These are phyloP conservation scores for Eudyptes chrysolophus DNA, from an alignment of 2,113 vertebrate genomes.

Conservation along the genomic window DNA sequence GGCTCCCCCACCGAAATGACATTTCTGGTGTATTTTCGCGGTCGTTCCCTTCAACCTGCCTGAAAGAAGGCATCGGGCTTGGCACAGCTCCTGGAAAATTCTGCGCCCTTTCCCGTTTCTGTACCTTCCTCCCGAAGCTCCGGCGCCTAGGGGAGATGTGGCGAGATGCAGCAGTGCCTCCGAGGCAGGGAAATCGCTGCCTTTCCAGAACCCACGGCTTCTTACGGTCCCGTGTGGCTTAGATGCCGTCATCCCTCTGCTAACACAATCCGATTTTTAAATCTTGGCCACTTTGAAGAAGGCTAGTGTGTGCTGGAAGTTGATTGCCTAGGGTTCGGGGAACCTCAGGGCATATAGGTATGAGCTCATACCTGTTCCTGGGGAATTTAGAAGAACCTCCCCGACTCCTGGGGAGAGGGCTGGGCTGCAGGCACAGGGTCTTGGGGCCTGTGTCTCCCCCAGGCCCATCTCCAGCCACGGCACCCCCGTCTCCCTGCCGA, in stretches of 20 bases:
- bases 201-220: not conserved
- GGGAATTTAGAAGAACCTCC: accelerated
- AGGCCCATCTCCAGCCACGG: accelerated
- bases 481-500: no score
- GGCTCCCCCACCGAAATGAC: not conserved
- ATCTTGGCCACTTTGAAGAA: accelerated
- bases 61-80: not conserved
- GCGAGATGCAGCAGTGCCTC: not conserved
- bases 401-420: not conserved
- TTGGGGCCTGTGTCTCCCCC: not conserved
- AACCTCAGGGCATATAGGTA: accelerated
- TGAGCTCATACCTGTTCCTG: accelerated
- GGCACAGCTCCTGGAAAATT: not conserved
- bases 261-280: accelerated
- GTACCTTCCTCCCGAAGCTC: not conserved
- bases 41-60: not conserved
- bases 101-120: not conserved
- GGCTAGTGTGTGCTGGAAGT: not conserved
- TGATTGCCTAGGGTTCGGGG: accelerated
- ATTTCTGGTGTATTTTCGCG: not conserved
- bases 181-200: not conserved
- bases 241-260: accelerated
- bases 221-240: not conserved
- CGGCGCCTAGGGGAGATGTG: not conserved
- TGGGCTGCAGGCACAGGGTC: not conserved